Evolutionary conservation across 1,140 invertebrate species (phyloP).

Genomic region (Solenopsis fugax): DNA sequence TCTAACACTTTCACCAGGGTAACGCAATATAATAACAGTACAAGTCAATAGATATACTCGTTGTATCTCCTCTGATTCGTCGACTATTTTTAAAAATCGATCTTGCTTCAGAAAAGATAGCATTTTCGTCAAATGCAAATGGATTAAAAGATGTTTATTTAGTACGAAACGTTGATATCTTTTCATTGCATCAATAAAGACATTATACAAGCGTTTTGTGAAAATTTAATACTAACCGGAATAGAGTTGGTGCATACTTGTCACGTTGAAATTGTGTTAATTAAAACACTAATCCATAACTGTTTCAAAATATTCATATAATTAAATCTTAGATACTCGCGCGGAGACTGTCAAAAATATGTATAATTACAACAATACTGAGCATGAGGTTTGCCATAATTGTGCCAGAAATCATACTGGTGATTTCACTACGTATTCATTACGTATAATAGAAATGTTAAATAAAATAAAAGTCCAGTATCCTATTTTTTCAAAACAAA

Average conservation of each 20-base stretch:
- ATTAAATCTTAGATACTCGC: neutral
- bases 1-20: too few species aligned
- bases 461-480: neutral
- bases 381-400: slow-evolving; percentile 1
- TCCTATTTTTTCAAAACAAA: neutral
- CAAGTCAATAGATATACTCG: too few species aligned
- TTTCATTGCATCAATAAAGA: neutral
- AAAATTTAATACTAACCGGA: neutral
- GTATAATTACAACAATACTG: neutral
- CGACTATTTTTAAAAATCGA: neutral
- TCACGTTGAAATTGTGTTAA: neutral
- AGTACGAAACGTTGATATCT: neutral
- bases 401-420: neutral
- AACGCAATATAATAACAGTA: too few species aligned
- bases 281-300: neutral
- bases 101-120: neutral
- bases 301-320: neutral
- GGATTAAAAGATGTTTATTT: neutral
- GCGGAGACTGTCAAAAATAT: neutral
- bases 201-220: too few species aligned
- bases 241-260: neutral
- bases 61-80: neutral
- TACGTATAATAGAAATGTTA: neutral
- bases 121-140: neutral
- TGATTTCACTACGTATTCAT: neutral